A percentile compares a stretch with the other conserved stretches of the same genome.
Evolutionary conservation across 2,113 vertebrate species (phyloP).

Genomic region (Thamnophis sirtalis): DNA sequence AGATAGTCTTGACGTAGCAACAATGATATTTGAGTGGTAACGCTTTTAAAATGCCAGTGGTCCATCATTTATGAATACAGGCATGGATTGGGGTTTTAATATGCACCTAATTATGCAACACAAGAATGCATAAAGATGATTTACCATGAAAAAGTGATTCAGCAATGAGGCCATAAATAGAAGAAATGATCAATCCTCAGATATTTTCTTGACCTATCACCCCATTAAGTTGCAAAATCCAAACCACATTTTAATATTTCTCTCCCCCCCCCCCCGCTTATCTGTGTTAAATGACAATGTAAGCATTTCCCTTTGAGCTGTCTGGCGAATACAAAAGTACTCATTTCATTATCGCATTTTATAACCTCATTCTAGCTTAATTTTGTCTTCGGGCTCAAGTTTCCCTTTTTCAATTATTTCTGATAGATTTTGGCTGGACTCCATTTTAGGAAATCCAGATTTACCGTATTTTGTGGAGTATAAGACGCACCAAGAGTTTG

Average conservation of each 20-base stretch:
- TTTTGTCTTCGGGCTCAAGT: not conserved
- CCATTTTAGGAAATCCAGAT: not conserved
- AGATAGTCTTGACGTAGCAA: not conserved
- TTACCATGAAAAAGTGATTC: conserved; percentile 12
- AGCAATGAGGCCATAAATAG: not conserved
- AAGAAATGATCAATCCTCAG: conserved; percentile 17
- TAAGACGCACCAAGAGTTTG: too few relatives aligned
- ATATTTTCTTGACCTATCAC: conserved; percentile 11
- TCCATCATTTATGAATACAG: conserved; percentile 1
- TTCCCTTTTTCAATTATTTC: not conserved
- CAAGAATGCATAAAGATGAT: conserved; percentile 13
- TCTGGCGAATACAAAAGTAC: conserved; percentile 10
- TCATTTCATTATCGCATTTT: conserved; percentile 26
- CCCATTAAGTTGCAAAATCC: not conserved
- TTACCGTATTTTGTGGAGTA: not conserved
- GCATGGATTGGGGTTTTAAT: not conserved
- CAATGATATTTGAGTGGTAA: not conserved
- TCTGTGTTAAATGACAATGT: not conserved
- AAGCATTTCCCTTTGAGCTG: not conserved
- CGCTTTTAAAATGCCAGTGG: not conserved
- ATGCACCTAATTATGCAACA: conserved; percentile 9
- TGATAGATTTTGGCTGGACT: not conserved
- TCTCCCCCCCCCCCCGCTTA: not conserved
- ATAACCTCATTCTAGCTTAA: not conserved
- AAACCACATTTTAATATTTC: not conserved